A percentile compares a stretch with the other conserved stretches of the same genome.
These are phyloP conservation scores for Vannuccia rotundouncinata DNA, from an alignment of 2,888 invertebrate species.

Conservation along the genomic window DNA sequence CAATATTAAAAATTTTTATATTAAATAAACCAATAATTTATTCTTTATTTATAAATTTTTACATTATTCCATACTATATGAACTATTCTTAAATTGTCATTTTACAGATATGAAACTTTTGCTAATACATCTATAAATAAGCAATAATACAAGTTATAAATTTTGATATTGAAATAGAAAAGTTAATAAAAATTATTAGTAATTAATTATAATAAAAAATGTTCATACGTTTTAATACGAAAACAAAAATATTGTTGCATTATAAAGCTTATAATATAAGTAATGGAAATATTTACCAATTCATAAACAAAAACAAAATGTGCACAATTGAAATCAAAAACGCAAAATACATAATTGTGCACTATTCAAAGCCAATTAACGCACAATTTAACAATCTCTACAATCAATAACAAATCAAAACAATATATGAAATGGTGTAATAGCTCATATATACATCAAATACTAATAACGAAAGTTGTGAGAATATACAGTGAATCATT, in stretches of 20 bases:
- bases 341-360: background rate
- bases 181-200: too few species aligned
- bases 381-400: slow-evolving; percentile 23
- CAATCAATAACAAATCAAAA: background rate
- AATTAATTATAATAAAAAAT: too few species aligned
- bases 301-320: background rate
- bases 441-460: background rate
- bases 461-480: background rate
- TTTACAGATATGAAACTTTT: too few species aligned
- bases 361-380: background rate
- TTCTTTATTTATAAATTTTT: too few species aligned
- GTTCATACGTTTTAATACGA: too few species aligned
- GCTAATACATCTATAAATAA: too few species aligned
- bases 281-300: slow-evolving; percentile 23
- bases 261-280: background rate
- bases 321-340: background rate
- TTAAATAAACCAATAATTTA: too few species aligned
- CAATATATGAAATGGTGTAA: background rate
- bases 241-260: background rate
- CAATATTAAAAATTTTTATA: too few species aligned
- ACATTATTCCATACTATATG: too few species aligned
- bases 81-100: too few species aligned
- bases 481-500: slow-evolving; percentile 21
- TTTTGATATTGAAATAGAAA: too few species aligned
- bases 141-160: too few species aligned